Conservation (phyloP, 1,140 invertebrate species). For the Camponotus vicinus region DNA sequence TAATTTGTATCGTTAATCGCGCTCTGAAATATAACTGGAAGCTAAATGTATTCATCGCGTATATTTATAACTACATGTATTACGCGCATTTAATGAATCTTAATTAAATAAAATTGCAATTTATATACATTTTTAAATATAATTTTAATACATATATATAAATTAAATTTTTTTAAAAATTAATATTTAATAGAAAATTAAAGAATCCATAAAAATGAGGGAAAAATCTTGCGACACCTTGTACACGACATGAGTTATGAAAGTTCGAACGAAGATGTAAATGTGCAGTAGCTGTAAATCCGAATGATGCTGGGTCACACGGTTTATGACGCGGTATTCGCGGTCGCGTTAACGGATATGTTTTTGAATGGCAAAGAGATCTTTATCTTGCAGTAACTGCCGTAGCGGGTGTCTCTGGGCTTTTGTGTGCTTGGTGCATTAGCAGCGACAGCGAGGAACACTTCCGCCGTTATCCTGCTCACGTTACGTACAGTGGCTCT, state of each 20-base stretch:
- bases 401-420: conserved; percentile 17
- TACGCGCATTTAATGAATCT: neutral
- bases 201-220: neutral
- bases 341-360: conserved; percentile 35
- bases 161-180: neutral
- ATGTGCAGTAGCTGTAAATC: conserved; percentile 18
- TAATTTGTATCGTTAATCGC: conserved; percentile 3
- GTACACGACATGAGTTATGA: neutral
- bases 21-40: neutral
- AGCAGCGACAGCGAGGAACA: conserved; percentile 60
- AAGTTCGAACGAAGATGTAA: neutral
- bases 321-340: conserved; percentile 42
- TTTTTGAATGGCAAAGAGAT: conserved; percentile 32
- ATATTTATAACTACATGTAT: neutral
- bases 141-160: no score
- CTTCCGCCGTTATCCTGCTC: conserved; percentile 60
- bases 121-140: no score
- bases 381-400: conserved; percentile 40
- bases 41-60: neutral
- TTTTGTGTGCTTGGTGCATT: conserved; percentile 67
- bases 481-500: conserved; percentile 31
- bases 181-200: neutral
- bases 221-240: neutral
- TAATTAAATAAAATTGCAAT: neutral
- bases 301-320: neutral